phyloP scores from a whole-genome alignment of 92 coral and sea anemone genomes.

The Chrysogorgia sp. region DNA sequence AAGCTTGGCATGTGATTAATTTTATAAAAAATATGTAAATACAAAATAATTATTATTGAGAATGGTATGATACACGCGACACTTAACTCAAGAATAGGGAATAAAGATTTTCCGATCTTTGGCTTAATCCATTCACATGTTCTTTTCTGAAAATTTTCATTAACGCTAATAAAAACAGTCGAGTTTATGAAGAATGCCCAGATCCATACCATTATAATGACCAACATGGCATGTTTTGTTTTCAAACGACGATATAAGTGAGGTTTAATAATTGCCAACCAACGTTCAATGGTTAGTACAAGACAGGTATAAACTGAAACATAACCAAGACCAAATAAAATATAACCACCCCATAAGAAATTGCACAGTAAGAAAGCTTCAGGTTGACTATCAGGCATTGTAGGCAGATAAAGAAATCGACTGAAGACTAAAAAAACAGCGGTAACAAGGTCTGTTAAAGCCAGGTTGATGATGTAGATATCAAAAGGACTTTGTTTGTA shows the following conservation, averaged over 20 bases:
- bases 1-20: not conserved
- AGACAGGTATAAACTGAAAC: constrained; percentile 46
- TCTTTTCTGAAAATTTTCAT: not conserved
- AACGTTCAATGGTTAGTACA: constrained; percentile 78
- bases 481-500: constrained; percentile 24
- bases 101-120: not conserved
- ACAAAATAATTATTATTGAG: constrained; percentile 14
- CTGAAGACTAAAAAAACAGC: constrained; percentile 24
- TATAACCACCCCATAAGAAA: constrained; percentile 29
- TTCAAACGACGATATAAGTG: constrained; percentile 23
- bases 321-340: constrained; percentile 25
- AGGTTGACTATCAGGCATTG: constrained; percentile 16
- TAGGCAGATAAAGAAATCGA: constrained; percentile 1
- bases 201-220: constrained; percentile 27
- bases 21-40: constrained; percentile 25
- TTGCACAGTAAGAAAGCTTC: constrained; percentile 20
- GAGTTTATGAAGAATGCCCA: constrained; percentile 2
- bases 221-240: constrained; percentile 16
- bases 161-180: not conserved
- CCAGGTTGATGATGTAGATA: constrained; percentile 41
- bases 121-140: not conserved
- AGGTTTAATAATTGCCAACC: constrained; percentile 84
- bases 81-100: constrained; percentile 11
- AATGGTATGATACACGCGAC: constrained; percentile 24
- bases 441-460: constrained; percentile 35